Evolutionary conservation across 2,888 invertebrate species (phyloP), one percentile per base, ranked within the genome.

Genomic region (Rhamnusium bicolor): DNA sequence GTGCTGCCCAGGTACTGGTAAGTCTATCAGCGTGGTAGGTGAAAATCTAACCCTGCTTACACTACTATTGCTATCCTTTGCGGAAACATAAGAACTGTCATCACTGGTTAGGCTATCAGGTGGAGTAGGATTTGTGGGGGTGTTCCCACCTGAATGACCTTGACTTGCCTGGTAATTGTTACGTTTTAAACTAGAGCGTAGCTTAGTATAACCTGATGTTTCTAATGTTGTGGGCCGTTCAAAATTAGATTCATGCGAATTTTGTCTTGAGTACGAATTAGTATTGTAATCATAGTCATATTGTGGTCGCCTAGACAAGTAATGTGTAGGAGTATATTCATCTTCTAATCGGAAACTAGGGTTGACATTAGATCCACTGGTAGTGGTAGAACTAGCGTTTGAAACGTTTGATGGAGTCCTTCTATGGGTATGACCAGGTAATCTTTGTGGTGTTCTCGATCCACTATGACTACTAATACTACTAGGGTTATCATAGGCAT

Each of bases 71-170:
- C 93, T 92, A 83, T 95, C 95, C 83, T 95, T 91, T 16, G 96
- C 96, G 7, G 96, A 96, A 80, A 95, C 93, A 87, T 96, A 97
- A 53, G 95, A 95, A 83, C 95, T 95, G 84, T 96, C 96, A 21
- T 97, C 97, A 83, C 95, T 95, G 0, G 95, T 94, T 73, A 95
- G 85, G 78, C 95, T 95, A 82, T 96, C 96, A 0, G 96, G 95
- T 0, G 96, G 96, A 5, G 96, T 95, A 1, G 94, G 94, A 86
- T 95, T 94, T 0, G 95, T 94, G 16, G 95, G 95, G 0, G 95
- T 95, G 14, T 89, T 89, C 1, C 92, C 93, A 0, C 92, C 92
- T 0, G 93, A 92, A 75, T 89, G 90, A 49, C 84, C 87, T 77
- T 89, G 89, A 5, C 78, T 75, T 53, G 77, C 67, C 67, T 89